Percentiles rank a stretch among this genome's conserved stretches.
These are phyloP conservation scores for Drosophila meridionalis DNA, from an alignment of 2,888 invertebrate species.

Conservation along the genomic window DNA sequence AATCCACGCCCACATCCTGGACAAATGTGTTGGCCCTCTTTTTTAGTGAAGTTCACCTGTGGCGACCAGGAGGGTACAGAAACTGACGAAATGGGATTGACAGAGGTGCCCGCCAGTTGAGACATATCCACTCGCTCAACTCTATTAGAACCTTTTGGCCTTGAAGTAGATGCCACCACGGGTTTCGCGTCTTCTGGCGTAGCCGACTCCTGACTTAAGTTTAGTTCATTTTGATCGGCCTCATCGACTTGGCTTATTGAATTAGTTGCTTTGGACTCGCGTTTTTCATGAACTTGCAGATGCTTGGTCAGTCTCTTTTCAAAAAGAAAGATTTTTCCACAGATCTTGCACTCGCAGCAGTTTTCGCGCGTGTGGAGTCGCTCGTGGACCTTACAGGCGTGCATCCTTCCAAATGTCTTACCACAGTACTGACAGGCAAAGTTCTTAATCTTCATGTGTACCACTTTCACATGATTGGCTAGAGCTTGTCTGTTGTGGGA, in stretches of 20 bases:
- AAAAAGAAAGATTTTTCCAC: conserved; percentile 80
- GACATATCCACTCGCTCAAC: conserved; percentile 81
- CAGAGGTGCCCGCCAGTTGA: conserved; percentile 79
- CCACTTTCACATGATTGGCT: conserved; percentile 80
- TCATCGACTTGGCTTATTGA: conserved; percentile 3
- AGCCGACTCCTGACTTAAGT: not conserved
- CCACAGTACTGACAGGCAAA: conserved; percentile 82
- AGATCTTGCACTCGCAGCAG: conserved; percentile 80
- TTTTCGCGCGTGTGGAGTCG: conserved; percentile 81
- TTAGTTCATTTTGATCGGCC: not conserved
- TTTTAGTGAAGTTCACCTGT: conserved; percentile 82
- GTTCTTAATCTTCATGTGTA: conserved; percentile 82
- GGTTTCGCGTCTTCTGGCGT: not conserved
- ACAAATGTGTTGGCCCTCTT: conserved; percentile 82
- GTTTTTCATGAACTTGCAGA: conserved; percentile 81
- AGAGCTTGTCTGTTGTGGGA: conserved; percentile 82
- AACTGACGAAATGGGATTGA: conserved; percentile 81
- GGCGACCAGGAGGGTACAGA: conserved; percentile 82
- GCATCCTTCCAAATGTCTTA: conserved; percentile 81
- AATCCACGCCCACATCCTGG: conserved; percentile 82
- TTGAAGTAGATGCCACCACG: conserved; percentile 18
- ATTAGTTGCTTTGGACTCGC: conserved; percentile 49
- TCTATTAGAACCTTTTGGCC: conserved; percentile 75
- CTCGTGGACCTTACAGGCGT: conserved; percentile 81
- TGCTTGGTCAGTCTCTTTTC: conserved; percentile 81